phyloP scores from a whole-genome alignment of 2,888 invertebrate genomes.

The Pammene aurita region DNA sequence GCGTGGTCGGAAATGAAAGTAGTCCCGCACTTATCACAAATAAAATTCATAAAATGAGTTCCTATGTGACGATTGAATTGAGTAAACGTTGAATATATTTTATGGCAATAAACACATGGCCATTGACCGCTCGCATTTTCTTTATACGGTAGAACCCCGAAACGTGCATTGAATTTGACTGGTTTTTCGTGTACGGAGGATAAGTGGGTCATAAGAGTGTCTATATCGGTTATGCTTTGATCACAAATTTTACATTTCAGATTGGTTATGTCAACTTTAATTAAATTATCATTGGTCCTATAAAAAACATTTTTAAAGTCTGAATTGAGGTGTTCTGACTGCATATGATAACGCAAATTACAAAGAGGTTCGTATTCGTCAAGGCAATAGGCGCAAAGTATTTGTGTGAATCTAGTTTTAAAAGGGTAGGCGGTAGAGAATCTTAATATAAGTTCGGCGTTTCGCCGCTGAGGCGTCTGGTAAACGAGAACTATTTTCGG shows the following conservation, averaged over 20 bases:
- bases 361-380: conserved; percentile 65
- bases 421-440: conserved; percentile 75
- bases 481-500: conserved; percentile 76
- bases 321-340: conserved; percentile 62
- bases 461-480: conserved; percentile 75
- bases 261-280: conserved; percentile 75
- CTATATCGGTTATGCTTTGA: conserved; percentile 63
- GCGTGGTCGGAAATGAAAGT: conserved; percentile 73
- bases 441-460: conserved; percentile 73
- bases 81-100: conserved; percentile 62
- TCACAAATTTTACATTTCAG: conserved; percentile 71
- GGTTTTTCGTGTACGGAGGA: conserved; percentile 66
- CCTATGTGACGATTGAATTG: conserved; percentile 72
- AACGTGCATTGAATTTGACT: conserved; percentile 70
- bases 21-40: conserved; percentile 75
- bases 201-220: conserved; percentile 70
- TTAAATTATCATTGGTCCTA: conserved; percentile 72
- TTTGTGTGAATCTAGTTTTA: conserved; percentile 74
- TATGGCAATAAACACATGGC: conserved; percentile 71
- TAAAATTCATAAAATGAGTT: conserved; percentile 72
- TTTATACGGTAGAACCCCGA: conserved; percentile 74
- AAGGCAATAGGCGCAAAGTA: conserved; percentile 74
- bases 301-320: conserved; percentile 75
- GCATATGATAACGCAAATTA: conserved; percentile 68
- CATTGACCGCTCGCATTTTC: conserved; percentile 61